Evolutionary conservation across 2,113 vertebrate species (phyloP).

Genomic region (Dendrocopos noguchii): DNA sequence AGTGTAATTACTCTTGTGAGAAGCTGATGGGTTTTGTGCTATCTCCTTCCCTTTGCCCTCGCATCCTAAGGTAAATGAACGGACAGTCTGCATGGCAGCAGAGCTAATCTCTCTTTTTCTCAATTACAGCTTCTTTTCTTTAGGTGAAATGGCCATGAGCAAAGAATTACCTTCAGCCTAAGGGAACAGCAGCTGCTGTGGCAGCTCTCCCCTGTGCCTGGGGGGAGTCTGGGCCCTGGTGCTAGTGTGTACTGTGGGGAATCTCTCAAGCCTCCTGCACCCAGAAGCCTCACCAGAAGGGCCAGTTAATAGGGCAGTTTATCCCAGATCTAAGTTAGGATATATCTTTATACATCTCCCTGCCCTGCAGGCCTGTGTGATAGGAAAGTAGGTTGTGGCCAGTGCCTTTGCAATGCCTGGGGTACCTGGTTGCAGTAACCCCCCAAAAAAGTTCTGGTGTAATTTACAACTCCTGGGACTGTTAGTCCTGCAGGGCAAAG

Average conservation of each 20-base stretch:
- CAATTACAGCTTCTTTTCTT: neutral
- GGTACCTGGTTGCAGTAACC: neutral
- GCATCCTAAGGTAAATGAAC: neutral
- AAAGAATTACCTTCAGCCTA: neutral
- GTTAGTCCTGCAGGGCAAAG: neutral
- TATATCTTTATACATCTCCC: neutral
- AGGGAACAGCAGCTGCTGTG: rapidly evolving
- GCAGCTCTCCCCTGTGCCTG: neutral
- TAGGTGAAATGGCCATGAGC: neutral
- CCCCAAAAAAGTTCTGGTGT: neutral
- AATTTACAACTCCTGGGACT: neutral
- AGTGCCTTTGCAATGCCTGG: neutral
- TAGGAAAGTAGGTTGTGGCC: neutral
- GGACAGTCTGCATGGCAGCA: neutral
- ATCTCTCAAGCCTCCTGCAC: neutral
- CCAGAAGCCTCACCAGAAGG: neutral
- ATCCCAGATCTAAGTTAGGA: neutral
- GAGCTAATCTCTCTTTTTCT: neutral
- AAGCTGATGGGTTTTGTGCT: neutral
- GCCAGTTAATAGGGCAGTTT: neutral
- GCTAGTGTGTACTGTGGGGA: neutral
- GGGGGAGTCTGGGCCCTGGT: neutral
- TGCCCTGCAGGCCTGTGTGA: neutral
- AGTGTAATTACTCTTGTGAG: neutral
- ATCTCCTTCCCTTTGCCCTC: neutral